Conservation (phyloP, 37 sponge, comb jelly and placozoan species). For the Diacarnus erythraeanus region DNA sequence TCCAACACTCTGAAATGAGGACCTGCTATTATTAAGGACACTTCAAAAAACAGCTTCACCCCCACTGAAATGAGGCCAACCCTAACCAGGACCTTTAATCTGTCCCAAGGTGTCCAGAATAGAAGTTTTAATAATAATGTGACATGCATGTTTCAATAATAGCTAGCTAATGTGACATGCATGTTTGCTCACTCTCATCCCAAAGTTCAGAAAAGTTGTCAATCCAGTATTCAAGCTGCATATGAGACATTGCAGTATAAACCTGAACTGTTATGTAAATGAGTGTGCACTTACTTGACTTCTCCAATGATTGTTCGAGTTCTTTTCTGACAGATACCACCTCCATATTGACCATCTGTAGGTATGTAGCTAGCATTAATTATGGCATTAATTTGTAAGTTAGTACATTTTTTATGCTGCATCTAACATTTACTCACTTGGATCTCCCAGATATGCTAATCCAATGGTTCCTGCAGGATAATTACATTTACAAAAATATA, state of each 20-base stretch:
- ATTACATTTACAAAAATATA: background rate
- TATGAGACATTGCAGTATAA: background rate
- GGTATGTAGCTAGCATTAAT: background rate
- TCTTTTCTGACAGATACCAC: slow-evolving; percentile 52
- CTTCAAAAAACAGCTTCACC: too few relatives aligned
- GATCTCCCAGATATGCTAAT: slow-evolving; percentile 64
- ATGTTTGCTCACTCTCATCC: slow-evolving; percentile 23
- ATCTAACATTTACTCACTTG: slow-evolving; percentile 31
- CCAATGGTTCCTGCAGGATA: slow-evolving; percentile 45
- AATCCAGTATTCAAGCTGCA: slow-evolving; percentile 73
- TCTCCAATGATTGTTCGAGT: slow-evolving; percentile 30
- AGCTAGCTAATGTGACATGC: background rate
- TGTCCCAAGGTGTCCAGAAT: too few relatives aligned
- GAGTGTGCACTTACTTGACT: slow-evolving; percentile 12
- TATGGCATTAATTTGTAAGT: too few relatives aligned
- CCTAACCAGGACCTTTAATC: too few relatives aligned
- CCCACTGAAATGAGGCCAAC: too few relatives aligned
- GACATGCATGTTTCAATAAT: too few relatives aligned
- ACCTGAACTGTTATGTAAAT: background rate
- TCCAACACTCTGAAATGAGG: too few relatives aligned
- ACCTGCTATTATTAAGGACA: background rate
- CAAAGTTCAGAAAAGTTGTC: slow-evolving; percentile 66
- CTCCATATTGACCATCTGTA: slow-evolving; percentile 40
- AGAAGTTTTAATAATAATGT: too few relatives aligned
- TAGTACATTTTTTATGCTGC: too few relatives aligned